Evolutionary conservation across 2,113 vertebrate genomes (phyloP).

Genomic region (Craseonycteris thonglongyai): DNA sequence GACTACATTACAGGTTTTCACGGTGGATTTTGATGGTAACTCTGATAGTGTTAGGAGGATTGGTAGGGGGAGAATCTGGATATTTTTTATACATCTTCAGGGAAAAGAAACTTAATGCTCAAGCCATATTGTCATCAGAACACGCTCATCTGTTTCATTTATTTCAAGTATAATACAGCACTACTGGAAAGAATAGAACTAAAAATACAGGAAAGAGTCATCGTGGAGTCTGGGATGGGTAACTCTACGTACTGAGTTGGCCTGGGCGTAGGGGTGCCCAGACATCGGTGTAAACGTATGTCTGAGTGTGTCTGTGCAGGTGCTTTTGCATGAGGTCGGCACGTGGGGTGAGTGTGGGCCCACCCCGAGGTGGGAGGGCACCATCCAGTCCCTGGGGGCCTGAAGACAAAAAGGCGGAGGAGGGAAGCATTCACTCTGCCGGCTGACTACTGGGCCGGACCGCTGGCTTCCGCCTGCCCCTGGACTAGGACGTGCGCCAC

Average conservation of each 20-base stretch:
- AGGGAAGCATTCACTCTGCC: background rate
- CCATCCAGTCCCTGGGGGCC: background rate
- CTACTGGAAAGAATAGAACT: background rate
- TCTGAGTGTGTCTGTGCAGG: background rate
- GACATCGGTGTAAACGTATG: no score
- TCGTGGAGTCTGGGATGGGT: background rate
- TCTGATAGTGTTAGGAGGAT: background rate
- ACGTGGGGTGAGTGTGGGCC: accelerated
- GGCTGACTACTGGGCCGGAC: background rate
- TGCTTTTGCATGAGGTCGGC: background rate
- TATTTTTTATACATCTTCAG: background rate
- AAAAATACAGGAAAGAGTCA: background rate
- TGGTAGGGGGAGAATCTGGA: background rate
- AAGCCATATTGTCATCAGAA: background rate
- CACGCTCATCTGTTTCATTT: background rate
- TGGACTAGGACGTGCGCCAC: background rate
- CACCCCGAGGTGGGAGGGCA: accelerated
- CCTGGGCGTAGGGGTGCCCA: background rate
- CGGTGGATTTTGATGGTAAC: background rate
- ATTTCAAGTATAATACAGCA: background rate
- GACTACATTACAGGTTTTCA: background rate
- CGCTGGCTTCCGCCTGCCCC: accelerated
- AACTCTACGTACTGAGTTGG: background rate
- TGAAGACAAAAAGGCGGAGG: background rate
- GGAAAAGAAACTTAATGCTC: background rate